Evolutionary conservation across 1,140 invertebrate genomes (phyloP), one percentile per base, ranked within the genome.

Genomic region (Onthophagus taurus): DNA sequence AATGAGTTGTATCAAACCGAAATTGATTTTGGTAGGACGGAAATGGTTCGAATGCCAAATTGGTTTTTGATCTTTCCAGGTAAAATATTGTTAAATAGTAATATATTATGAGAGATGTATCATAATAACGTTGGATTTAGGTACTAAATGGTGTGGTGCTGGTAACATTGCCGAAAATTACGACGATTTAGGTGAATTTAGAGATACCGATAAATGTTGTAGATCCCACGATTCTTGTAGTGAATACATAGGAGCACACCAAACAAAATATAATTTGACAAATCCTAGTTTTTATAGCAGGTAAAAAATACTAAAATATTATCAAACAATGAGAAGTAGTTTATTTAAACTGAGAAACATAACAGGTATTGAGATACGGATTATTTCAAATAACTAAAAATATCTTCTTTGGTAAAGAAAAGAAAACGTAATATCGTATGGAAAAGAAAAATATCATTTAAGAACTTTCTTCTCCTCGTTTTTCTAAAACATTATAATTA

Each of bases 181-280:
- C 5, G 48, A 65, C 1, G 71, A 78, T 37, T 49, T 77, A 8
- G 76, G 76, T 1, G 11, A 57, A 0, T 66, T 71, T 49, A 39
- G 50, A 4, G 57, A 60, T 4, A 76, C 82, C 0, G 87, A 90
- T 58, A 74, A 64, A 21, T 90, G 87, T 56, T 91, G 86, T 61
- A 66, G 86, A 1, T 70, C 69, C 0, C 87, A 89, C 51, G 86
- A 89, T 61, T 67, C 76, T 45, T 89, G 86, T 53, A 57, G 67
- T 2, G 81, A 81, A 34, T 61, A 72, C 19, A 78, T 86, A 13
- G 61, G 64, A 23, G 69, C 75, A 2, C 68, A 70, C 35, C 63
- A 72, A 45, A 70, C 68, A 0, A 73, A 74, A 33, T 58, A 82
- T 52, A 76, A 74, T 33, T 60, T 84, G 6, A 77, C 71, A n/a